Base-by-base conservation (phyloP, 2,888 invertebrate species). In the Troglohyphantes excavatus region DNA sequence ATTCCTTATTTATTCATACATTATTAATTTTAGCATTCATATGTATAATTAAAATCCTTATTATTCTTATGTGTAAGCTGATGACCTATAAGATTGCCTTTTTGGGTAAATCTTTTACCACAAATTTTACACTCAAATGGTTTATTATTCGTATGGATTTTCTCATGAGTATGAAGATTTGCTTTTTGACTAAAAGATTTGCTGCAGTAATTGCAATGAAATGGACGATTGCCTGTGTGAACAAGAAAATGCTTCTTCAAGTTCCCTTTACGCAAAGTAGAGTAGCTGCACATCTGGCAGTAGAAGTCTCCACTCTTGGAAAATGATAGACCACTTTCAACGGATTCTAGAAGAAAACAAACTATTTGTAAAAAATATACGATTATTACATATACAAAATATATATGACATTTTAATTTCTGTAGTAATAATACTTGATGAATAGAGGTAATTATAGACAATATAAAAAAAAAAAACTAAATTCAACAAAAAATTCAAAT, bases 121-220 rank as follows among this genome's bases (percentile, higher is more conserved):
- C 84, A 84, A 13, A n/a, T 3, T 9, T 61, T 17, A 19, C 72
- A 83, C n/a, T 6, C 13, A 23, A 27, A 83, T 17, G 72, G 72
- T 63, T 70, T 72, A 29, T 83, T 61, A 6, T 65, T 65, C 11
- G 84, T 46, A 27, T 84, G 84, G 11, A 65, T 17, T 43, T 46
- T 75, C 65, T 65, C 39, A 13, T 53, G 65, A 27, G 33, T 63
- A 9, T 73, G 43, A n/a, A 84, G 65, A 46, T 65, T 46, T 9
- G 9, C 46, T 2, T 84, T 84, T 27, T 65, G 46, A 23, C 21
- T 67, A 23, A 84, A 83, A 27, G 73, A 27, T 73, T 73, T 83
- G 9, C 27, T 17, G 27, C 75, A 75, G 1, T 21, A 11, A 7
- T 63, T 19, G 39, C 82, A 83, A 21, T 7, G 11, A 19, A 39